Base-by-base conservation (phyloP, 2,797 vertebrate genomes). In the Steatocranus sp. region DNA sequence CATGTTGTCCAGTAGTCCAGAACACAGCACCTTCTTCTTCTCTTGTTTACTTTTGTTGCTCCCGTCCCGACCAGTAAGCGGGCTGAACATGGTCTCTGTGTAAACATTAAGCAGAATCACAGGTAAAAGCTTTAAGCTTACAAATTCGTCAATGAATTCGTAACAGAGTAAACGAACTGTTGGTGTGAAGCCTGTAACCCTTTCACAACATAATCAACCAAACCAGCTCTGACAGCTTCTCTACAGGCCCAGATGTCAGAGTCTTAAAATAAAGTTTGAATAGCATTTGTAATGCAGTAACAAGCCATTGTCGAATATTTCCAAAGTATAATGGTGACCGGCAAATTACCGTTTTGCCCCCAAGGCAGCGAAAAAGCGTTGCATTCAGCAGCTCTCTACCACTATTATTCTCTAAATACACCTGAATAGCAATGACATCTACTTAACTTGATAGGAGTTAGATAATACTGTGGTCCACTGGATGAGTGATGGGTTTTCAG, bases 81-180 rank as follows among this genome's bases (percentile, higher is more conserved):
- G 30, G 17, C 56, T 34, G 30, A 61, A 61, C 10, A 12, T 61
- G 7, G 56, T 61, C 18, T 61, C 30, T 34, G 56, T 1, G 4
- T 61, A 61, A 61, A 34, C 17, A 34, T 34, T 7, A 61, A 61
- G 56, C 56, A 34, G 6, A 34, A 7, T 34, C 30, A 2, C 56
- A 61, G 0, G 30, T 61, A 61, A 34, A 61, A 36, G 54, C 27
- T 58, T 6, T 58, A 32, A 18, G 56, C 36, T 61, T 61, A 36
- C 30, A 34, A 1, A n/a, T 30, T 0, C 10, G 4, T 61, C 30
- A 61, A n/a, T 61, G 56, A 61, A n/a, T n/a, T 61, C 0, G 10
- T 34, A 4, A n/a, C 17, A 5, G 56, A 61, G 30, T 34, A 34
- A 34, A 61, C 17, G 1, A 61, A 36, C 56, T 61, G 56, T 20